Base-by-base conservation (phyloP, 23 tunicate species). In the Clavelina lepadiformis region DNA sequence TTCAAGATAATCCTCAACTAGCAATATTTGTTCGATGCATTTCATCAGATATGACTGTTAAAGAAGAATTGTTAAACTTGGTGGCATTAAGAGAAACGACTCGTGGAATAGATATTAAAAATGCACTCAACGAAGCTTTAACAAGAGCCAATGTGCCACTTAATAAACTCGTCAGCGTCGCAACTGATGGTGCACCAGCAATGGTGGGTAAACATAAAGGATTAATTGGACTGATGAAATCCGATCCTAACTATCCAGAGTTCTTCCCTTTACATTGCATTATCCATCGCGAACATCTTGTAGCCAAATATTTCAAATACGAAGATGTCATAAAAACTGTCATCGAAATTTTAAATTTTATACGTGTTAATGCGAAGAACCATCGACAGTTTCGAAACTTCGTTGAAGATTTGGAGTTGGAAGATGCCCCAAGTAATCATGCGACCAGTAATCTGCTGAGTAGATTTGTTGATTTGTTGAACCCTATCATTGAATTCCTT, bases 171-270 rank as follows among this genome's bases (percentile, higher is more conserved):
- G 70, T 64, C 65, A 58, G 65, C n/a, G 65, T 58, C 7, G 65
- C 65, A 20, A 58, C 65, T 28, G 65, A 58, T 58, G 65, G 65
- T 53, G 59, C 23, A 13, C 65, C 65, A 63, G 69, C 51, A 63
- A 63, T 67, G 73, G 35, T 67, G 59, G 58, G 73, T 50, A 67
- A 67, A 50, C 58, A 46, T 28, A 23, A 5, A 38, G 60, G 73
- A 67, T 67, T 67, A 67, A 67, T 67, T 67, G 73, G 73, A 67
- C 73, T 67, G 24, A 67, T 67, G 60, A 67, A 67, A 23, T 46
- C 20, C 21, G 73, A 67, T 49, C 60, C 73, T 46, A 50, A 67
- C 73, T 67, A 46, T 50, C 60, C 73, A 67, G 73, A 67, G 61
- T 67, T 50, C 24, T 23, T 67, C 49, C 61, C 58, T 5, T 5